These are phyloP conservation scores for Tenthredo mesomela DNA, from an alignment of 2,888 invertebrate genomes.

Conservation along the genomic window DNA sequence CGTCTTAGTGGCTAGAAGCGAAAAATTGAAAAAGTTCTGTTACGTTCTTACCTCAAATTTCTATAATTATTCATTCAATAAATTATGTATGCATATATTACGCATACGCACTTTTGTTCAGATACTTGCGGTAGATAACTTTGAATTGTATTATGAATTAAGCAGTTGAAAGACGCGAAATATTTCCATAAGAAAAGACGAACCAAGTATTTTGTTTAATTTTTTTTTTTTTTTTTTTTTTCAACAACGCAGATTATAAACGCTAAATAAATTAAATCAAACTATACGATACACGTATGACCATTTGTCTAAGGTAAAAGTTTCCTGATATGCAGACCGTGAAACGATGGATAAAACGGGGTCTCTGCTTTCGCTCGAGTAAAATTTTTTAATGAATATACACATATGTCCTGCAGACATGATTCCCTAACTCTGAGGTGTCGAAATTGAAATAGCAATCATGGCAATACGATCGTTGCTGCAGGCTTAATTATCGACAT, in stretches of 20 bases:
- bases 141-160: not conserved
- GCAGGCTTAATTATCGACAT: not conserved
- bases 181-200: not conserved
- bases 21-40: not conserved
- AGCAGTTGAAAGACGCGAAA: not conserved
- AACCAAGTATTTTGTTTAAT: not conserved
- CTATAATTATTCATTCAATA: not conserved
- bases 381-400: constrained; percentile 12
- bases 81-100: not conserved
- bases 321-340: constrained; percentile 38
- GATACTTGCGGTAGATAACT: not conserved
- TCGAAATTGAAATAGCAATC: not conserved
- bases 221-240: not conserved
- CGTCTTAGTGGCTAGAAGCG: too few relatives aligned
- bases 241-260: not conserved
- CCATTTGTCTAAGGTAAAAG: constrained; percentile 17
- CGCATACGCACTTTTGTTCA: too few relatives aligned
- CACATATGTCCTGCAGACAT: not conserved
- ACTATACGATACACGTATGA: not conserved
- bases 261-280: not conserved
- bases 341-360: not conserved
- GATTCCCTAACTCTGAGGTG: not conserved
- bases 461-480: not conserved
- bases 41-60: not conserved
- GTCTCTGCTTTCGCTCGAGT: constrained; percentile 28